These are phyloP conservation scores for Leptosomus discolor DNA, from an alignment of 2,113 vertebrate genomes.

Conservation along the genomic window DNA sequence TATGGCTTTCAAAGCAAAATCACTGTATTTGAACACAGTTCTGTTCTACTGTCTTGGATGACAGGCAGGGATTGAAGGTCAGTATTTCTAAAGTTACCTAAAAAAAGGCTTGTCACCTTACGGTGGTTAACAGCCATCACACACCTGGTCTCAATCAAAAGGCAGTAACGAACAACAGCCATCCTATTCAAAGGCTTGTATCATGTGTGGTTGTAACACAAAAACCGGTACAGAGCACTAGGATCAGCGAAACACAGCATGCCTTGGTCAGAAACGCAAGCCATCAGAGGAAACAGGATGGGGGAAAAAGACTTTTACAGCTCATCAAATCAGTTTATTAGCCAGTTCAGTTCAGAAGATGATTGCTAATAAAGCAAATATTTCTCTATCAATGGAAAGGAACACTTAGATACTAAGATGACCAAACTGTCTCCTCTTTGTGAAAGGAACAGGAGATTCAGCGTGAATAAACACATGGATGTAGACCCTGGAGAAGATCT, in stretches of 20 bases:
- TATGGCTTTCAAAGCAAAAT: not conserved
- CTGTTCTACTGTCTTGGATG: not conserved
- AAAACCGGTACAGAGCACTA: not conserved
- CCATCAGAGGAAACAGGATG: not conserved
- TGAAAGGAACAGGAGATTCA: not conserved
- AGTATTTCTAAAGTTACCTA: not conserved
- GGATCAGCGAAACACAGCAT: not conserved
- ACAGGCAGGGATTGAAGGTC: not conserved
- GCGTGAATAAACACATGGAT: not conserved
- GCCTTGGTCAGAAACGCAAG: not conserved
- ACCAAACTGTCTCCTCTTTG: not conserved
- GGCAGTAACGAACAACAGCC: not conserved
- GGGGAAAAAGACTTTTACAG: fast-evolving
- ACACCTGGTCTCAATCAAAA: conserved; percentile 35
- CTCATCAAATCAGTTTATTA: not conserved
- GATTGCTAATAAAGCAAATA: not conserved
- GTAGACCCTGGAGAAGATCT: not conserved
- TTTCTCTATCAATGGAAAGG: not conserved
- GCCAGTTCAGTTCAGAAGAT: not conserved
- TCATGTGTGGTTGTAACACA: not conserved
- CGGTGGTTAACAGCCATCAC: not conserved
- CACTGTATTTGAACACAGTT: not conserved
- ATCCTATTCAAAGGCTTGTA: not conserved
- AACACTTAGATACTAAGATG: not conserved
- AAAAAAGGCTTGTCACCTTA: not conserved